Evolutionary conservation across 2,888 invertebrate genomes (phyloP).

Genomic region (Meganola albula): DNA sequence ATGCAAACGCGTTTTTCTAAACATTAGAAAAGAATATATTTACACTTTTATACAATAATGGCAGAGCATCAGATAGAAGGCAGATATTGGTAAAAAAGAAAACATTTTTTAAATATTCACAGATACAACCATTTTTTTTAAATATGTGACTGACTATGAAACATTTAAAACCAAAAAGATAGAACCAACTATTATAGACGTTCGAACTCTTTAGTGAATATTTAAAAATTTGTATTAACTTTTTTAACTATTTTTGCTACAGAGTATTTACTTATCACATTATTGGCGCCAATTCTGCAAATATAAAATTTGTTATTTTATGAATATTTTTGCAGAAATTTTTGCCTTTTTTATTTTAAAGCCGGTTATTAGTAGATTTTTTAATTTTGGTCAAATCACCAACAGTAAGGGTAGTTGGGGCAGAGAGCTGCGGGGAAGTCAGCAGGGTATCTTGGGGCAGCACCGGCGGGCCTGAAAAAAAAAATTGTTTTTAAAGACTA

Average conservation of each 20-base stretch:
- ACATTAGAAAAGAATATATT: slow-evolving; percentile 19
- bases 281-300: background rate
- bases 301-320: background rate
- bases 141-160: no score
- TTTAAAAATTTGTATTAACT: no score
- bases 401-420: slow-evolving; percentile 80
- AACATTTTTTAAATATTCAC: no score
- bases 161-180: no score
- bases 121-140: no score
- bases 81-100: no score
- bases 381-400: slow-evolving; percentile 25
- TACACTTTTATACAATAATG: slow-evolving; percentile 25
- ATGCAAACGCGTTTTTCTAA: slow-evolving; percentile 21
- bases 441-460: slow-evolving; percentile 69
- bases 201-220: no score
- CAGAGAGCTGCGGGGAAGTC: slow-evolving; percentile 72
- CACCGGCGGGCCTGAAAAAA: slow-evolving; percentile 45
- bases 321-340: background rate
- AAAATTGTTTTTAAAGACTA: slow-evolving; percentile 6
- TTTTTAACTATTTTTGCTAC: no score
- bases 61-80: slow-evolving; percentile 12
- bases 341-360: slow-evolving; percentile 7
- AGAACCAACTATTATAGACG: no score
- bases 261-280: no score
- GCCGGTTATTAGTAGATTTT: slow-evolving; percentile 12